Evolutionary conservation across 1,140 invertebrate species (phyloP).

Genomic region (Cyclina sinensis): DNA sequence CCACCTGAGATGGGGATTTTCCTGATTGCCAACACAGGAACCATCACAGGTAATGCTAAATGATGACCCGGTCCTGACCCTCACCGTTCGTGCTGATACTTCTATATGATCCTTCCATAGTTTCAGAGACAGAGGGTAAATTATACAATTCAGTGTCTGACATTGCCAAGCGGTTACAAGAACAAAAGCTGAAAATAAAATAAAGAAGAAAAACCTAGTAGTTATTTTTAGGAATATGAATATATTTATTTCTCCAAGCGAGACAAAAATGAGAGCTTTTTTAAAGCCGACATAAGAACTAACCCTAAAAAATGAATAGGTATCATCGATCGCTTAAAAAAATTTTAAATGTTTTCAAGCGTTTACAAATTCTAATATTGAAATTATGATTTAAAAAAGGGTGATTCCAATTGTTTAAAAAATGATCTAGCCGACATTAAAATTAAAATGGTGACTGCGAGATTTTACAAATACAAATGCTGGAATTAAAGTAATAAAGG

Average conservation of each 20-base stretch:
- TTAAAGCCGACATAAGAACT: neutral
- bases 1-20: conserved; percentile 36
- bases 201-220: neutral
- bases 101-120: conserved; percentile 35
- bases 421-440: too few relatives aligned
- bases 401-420: too few relatives aligned
- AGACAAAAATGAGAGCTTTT: neutral
- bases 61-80: neutral
- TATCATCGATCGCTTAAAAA: too few relatives aligned
- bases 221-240: neutral
- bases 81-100: neutral
- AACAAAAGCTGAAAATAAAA: neutral
- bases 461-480: too few relatives aligned
- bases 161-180: neutral
- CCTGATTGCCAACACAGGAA: neutral
- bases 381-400: too few relatives aligned
- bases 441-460: too few relatives aligned
- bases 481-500: too few relatives aligned
- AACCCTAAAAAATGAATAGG: too few relatives aligned
- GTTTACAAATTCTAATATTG: too few relatives aligned
- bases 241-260: neutral
- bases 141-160: neutral
- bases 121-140: neutral
- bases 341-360: too few relatives aligned
- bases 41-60: conserved; percentile 53